phyloP scores from a whole-genome alignment of 2,797 vertebrate genomes.

The Anguilla marmorata region DNA sequence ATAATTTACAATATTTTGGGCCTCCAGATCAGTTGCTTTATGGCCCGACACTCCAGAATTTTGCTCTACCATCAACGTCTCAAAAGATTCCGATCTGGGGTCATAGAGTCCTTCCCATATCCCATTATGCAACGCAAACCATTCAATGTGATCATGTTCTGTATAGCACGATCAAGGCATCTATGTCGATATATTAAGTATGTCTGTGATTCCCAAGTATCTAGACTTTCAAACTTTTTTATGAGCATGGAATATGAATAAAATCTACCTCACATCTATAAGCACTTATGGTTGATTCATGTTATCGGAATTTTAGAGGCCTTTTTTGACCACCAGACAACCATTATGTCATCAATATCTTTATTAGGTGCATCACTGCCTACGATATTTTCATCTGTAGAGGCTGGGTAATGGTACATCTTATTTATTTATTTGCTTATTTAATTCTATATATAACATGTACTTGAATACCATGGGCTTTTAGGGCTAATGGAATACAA shows the following conservation, averaged over 20 bases:
- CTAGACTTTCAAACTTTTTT: neutral
- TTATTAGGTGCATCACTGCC: constrained; percentile 7
- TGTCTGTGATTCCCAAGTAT: neutral
- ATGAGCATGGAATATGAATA: neutral
- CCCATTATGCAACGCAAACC: neutral
- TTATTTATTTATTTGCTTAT: constrained; percentile 12
- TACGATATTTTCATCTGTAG: neutral
- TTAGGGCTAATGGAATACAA: constrained; percentile 31
- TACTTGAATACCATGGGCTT: constrained; percentile 28
- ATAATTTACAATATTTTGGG: no score
- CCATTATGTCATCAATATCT: constrained; percentile 13
- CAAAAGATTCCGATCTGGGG: neutral
- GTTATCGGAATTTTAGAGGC: neutral
- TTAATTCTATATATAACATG: constrained; percentile 25
- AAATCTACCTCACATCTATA: neutral
- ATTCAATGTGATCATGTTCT: neutral
- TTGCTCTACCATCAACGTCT: neutral
- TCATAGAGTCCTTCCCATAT: neutral
- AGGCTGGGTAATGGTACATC: neutral
- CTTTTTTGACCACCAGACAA: constrained; percentile 5
- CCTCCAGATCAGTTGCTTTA: no score
- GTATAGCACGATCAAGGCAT: neutral
- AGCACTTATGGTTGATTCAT: neutral
- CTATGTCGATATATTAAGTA: neutral
- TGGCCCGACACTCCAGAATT: neutral